Evolutionary conservation across 53 echinoderm and acorn worm species (phyloP).

Genomic region (Luidia sarsii): DNA sequence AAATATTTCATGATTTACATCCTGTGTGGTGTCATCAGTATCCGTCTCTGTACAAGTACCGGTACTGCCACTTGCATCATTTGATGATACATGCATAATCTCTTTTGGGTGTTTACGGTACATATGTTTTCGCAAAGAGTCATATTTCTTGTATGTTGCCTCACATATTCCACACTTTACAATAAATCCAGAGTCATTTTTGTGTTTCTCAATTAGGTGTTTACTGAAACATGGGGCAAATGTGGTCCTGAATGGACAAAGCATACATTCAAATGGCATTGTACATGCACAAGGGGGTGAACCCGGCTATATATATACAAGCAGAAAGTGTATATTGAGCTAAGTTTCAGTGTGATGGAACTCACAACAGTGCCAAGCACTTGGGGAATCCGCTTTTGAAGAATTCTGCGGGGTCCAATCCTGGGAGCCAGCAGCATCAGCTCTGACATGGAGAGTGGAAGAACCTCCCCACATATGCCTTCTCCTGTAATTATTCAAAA

Average conservation of each 20-base stretch:
- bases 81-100: too few species aligned
- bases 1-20: too few species aligned
- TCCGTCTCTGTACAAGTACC: too few species aligned
- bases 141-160: conserved; percentile 19
- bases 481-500: conserved; percentile 9
- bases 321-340: too few species aligned
- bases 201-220: conserved; percentile 20
- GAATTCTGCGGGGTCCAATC: background rate
- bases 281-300: too few species aligned
- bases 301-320: too few species aligned
- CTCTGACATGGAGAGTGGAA: conserved; percentile 3
- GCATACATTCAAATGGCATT: conserved; percentile 1
- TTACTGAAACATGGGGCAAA: background rate
- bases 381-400: conserved; percentile 12
- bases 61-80: too few species aligned
- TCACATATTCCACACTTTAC: conserved; percentile 14
- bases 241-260: conserved; percentile 13
- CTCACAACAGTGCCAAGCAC: too few species aligned
- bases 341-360: too few species aligned
- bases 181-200: conserved; percentile 15
- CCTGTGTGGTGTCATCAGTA: too few species aligned
- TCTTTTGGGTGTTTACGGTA: conserved; percentile 18
- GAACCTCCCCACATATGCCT: conserved; percentile 33
- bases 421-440: conserved; percentile 1
- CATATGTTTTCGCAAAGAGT: conserved; percentile 14